Evolutionary conservation across 2,888 invertebrate species (phyloP), one percentile per base, ranked within the genome.

Genomic region (Apomyelois bistriatella): DNA sequence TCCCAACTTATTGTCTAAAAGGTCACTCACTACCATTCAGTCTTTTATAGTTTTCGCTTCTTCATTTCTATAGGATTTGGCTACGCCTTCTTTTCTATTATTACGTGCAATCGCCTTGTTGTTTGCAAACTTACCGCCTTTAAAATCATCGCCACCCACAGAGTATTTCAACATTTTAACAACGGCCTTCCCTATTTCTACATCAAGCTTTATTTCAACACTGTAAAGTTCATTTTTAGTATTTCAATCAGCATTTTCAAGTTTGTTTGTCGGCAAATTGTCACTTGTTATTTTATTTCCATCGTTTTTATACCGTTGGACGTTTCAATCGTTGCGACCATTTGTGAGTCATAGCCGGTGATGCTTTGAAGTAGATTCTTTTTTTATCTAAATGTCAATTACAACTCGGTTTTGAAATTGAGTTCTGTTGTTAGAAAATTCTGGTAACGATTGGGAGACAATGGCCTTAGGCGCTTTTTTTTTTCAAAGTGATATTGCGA

Each of bases 111-210:
- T 70, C 66, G 67, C 64, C 65, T 64, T 64, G 63, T 59, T 85
- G 86, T 88, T 87, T 86, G 85, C 81, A 83, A 84, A 84, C 85
- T 72, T 70, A 72, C 83, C 85, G 85, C 84, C 85, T 82, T 69
- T 76, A 56, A 62, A 58, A 58, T 66, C 65, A 59, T 70, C 64
- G 69, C 88, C 88, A 85, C 87, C 87, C 84, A 85, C 79, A 62
- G 84, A 60, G 82, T 22, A 35, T 57, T 54, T 52, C 22, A 47
- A 41, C 10, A 37, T 48, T n/a, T 37, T 43, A 16, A 37, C 17
- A 12, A 38, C 22, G 12, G 6, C 15, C 7, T 2, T 3, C 30
- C 3, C n/a, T 43, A 55, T 53, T 48, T 46, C 32, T 35, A 53
- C 38, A 41, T 43, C 52, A 54, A 36, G 50, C 38, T 28, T 43